phyloP scores from a whole-genome alignment of 2,888 invertebrate species.

The Monochamus alternatus region DNA sequence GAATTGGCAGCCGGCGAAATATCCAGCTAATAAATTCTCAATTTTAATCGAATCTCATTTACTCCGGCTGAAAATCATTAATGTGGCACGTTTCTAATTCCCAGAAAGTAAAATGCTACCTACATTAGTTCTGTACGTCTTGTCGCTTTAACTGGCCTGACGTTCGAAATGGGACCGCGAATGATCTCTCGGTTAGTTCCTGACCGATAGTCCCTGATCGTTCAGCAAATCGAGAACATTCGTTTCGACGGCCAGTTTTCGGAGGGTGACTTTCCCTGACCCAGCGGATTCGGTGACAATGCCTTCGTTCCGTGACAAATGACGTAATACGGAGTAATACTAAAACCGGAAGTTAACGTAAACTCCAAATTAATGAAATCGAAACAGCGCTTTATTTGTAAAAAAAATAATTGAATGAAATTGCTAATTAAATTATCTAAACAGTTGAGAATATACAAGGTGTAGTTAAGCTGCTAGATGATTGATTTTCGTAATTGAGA shows the following conservation, averaged over 20 bases:
- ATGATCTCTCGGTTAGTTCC: constrained; percentile 38
- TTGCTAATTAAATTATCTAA: no score
- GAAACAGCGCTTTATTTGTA: no score
- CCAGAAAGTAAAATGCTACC: constrained; percentile 43
- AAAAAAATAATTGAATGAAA: no score
- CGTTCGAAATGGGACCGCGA: constrained; percentile 30
- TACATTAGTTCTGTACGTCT: constrained; percentile 49
- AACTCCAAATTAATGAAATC: neutral
- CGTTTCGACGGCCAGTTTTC: constrained; percentile 57
- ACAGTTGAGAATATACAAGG: no score
- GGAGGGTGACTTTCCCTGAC: constrained; percentile 39
- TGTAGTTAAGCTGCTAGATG: no score
- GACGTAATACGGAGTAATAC: neutral
- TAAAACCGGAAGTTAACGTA: neutral
- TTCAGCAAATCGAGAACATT: constrained; percentile 61
- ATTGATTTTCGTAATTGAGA: neutral
- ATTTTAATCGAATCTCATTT: constrained; percentile 38
- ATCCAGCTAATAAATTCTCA: constrained; percentile 31
- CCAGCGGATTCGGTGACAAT: constrained; percentile 49
- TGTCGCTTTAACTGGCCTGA: constrained; percentile 35
- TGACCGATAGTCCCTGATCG: constrained; percentile 47
- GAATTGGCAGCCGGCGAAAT: constrained; percentile 28
- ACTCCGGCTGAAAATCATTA: constrained; percentile 42
- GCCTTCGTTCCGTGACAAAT: constrained; percentile 5
- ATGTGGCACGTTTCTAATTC: constrained; percentile 51